A percentile compares a stretch with the other conserved stretches of the same genome.
These are phyloP conservation scores for Puffinus mauretanicus DNA, from an alignment of 2,113 vertebrate species.

Conservation along the genomic window DNA sequence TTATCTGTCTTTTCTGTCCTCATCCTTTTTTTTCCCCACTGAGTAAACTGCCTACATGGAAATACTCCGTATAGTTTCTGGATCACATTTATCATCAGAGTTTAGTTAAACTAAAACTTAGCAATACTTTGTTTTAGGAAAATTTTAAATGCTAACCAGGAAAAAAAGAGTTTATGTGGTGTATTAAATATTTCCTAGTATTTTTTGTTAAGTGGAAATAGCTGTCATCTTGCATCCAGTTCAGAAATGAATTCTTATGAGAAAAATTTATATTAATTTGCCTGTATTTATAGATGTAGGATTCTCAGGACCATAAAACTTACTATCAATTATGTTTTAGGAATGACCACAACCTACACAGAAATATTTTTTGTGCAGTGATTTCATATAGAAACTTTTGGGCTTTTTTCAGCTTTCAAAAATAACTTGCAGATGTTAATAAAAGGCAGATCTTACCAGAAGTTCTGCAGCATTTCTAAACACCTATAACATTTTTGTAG, in stretches of 20 bases:
- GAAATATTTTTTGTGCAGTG: not conserved
- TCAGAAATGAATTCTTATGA: not conserved
- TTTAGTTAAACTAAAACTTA: not conserved
- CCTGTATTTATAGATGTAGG: not conserved
- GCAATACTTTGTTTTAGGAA: not conserved
- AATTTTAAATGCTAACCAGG: not conserved
- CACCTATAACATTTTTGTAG: not conserved
- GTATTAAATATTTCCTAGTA: not conserved
- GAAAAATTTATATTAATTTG: not conserved
- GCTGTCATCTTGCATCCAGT: not conserved
- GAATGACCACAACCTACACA: not conserved
- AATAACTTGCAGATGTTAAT: not conserved
- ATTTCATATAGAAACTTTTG: not conserved
- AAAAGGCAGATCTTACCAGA: not conserved
- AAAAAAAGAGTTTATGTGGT: not conserved
- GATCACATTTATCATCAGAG: not conserved
- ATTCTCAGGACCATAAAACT: not conserved
- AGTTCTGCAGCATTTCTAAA: not conserved
- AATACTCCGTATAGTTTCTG: not conserved
- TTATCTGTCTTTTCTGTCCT: not conserved
- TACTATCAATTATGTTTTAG: not conserved
- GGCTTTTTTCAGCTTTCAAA: not conserved
- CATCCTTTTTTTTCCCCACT: fast-evolving
- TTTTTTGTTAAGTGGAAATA: not conserved
- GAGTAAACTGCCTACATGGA: not conserved